phyloP scores from a whole-genome alignment of 2,888 invertebrate species.

The Athalia circularis region DNA sequence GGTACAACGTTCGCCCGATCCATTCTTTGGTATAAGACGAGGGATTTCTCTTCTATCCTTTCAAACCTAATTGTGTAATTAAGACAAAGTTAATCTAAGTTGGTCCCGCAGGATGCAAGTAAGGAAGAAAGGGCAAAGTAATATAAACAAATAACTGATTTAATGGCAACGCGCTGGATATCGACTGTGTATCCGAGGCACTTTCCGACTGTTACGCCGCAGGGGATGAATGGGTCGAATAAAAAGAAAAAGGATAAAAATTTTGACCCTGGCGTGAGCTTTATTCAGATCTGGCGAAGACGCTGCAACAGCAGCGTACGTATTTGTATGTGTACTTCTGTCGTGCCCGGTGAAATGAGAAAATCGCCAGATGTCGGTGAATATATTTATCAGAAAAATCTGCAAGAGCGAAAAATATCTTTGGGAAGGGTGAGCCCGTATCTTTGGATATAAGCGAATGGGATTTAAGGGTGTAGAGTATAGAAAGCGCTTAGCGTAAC shows the following conservation, averaged over 20 bases:
- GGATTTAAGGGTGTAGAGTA: not conserved
- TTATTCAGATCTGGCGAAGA: slow-evolving; percentile 63
- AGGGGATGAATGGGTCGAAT: slow-evolving; percentile 34
- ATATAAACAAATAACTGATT: slow-evolving; percentile 57
- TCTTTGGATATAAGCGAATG: not conserved
- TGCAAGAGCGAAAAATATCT: not conserved
- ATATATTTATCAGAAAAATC: not conserved
- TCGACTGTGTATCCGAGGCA: not conserved
- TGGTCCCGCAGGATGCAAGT: slow-evolving; percentile 14
- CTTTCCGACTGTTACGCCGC: not conserved
- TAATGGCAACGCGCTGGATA: slow-evolving; percentile 47
- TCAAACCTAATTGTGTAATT: slow-evolving; percentile 24
- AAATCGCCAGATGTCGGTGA: slow-evolving; percentile 14
- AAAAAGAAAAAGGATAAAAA: slow-evolving; percentile 51
- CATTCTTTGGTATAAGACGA: slow-evolving; percentile 13
- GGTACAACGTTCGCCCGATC: slow-evolving; percentile 1
- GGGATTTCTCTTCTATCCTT: slow-evolving; percentile 31
- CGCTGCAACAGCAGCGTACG: slow-evolving; percentile 35
- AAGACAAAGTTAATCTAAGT: slow-evolving; percentile 39
- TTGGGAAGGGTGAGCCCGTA: not conserved
- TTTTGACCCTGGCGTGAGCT: slow-evolving; percentile 65
- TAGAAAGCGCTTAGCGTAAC: not conserved
- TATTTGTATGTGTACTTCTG: no score
- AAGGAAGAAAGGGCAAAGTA: slow-evolving; percentile 39
- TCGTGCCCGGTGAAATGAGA: slow-evolving; percentile 2